phyloP scores from a whole-genome alignment of 2,113 vertebrate genomes.

The Apteryx owenii region DNA sequence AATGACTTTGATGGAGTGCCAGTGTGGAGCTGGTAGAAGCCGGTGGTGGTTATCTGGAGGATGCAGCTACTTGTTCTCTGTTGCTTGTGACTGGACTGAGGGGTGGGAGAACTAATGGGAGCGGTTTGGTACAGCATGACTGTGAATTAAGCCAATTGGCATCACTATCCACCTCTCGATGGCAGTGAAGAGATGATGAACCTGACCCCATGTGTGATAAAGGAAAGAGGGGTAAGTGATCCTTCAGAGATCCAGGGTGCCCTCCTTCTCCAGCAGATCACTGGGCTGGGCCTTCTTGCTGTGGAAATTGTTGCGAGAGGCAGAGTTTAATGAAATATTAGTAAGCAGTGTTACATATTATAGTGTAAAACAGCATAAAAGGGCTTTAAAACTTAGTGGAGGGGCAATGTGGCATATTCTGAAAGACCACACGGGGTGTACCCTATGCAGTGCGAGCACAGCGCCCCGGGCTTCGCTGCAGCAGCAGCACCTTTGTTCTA shows the following conservation, averaged over 20 bases:
- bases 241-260: not conserved
- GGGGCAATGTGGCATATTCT: not conserved
- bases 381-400: not conserved
- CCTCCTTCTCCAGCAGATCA: not conserved
- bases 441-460: accelerated
- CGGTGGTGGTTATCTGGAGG: not conserved
- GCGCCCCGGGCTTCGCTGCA: not conserved
- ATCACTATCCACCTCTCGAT: not conserved
- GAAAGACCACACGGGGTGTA: not conserved
- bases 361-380: not conserved
- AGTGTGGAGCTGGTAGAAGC: not conserved
- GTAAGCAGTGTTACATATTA: not conserved
- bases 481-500: not conserved
- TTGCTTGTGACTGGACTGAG: not conserved
- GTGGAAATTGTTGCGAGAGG: not conserved
- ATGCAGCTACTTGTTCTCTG: not conserved
- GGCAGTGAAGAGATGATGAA: not conserved
- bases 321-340: not conserved
- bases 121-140: not conserved
- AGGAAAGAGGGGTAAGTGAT: accelerated
- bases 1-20: not conserved
- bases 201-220: not conserved
- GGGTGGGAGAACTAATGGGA: not conserved
- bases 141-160: not conserved
- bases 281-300: not conserved